Evolutionary conservation across 2,797 vertebrate genomes (phyloP).

Genomic region (Heterohyrax brucei): DNA sequence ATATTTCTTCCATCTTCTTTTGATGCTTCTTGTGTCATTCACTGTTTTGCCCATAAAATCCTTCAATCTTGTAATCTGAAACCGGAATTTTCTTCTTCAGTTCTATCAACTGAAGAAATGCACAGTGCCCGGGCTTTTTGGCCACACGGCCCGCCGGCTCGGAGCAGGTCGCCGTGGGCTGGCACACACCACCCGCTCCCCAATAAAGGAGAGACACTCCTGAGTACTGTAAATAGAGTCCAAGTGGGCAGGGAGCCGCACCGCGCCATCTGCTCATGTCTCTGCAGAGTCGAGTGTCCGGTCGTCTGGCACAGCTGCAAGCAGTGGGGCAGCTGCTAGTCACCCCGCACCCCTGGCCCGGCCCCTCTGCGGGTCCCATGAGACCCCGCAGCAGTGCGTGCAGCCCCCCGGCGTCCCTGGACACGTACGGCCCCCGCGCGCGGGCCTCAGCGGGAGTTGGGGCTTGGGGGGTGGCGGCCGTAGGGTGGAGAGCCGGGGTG

Average conservation of each 20-base stretch:
- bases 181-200: slow-evolving; percentile 41
- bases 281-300: slow-evolving; percentile 71
- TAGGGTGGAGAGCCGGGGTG: slow-evolving; percentile 77
- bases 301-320: slow-evolving; percentile 81
- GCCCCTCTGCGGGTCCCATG: slow-evolving; percentile 45
- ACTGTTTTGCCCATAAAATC: no score
- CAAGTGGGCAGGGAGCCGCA: slow-evolving; percentile 81
- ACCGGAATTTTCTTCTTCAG: no score
- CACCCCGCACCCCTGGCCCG: slow-evolving; percentile 67
- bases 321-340: slow-evolving; percentile 73
- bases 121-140: slow-evolving; percentile 38
- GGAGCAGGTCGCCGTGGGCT: slow-evolving; percentile 65
- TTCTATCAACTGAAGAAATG: no score
- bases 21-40: no score
- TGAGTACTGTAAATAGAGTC: slow-evolving; percentile 70
- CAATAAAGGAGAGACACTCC: slow-evolving; percentile 52
- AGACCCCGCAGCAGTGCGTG: slow-evolving; percentile 54
- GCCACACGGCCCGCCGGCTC: slow-evolving; percentile 66
- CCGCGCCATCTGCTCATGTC: slow-evolving; percentile 81
- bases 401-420: slow-evolving; percentile 16
- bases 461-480: slow-evolving; percentile 69
- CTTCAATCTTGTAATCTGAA: no score
- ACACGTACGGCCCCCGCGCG: slow-evolving; percentile 11
- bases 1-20: no score
- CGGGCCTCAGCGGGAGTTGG: slow-evolving; percentile 73